phyloP scores from a whole-genome alignment of 2,113 vertebrate species.

The Poeciliopsis prolifica region DNA sequence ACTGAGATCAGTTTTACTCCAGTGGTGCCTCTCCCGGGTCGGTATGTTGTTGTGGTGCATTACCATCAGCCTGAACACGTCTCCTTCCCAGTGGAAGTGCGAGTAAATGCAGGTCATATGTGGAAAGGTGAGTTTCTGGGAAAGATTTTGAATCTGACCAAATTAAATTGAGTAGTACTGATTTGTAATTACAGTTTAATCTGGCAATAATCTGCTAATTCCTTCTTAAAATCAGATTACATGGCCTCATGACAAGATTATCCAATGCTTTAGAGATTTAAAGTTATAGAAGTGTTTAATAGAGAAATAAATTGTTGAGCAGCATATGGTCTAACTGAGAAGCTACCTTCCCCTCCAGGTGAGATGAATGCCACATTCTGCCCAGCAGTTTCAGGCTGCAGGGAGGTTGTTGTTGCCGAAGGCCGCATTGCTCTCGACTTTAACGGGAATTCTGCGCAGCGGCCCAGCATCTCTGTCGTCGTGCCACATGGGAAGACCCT shows the following conservation, averaged over 20 bases:
- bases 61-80: slow-evolving; percentile 85
- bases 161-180: too few species aligned
- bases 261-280: slow-evolving; percentile 34
- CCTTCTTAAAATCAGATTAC: slow-evolving; percentile 39
- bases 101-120: slow-evolving; percentile 71
- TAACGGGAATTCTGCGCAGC: slow-evolving; percentile 72
- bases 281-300: slow-evolving; percentile 11
- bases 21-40: slow-evolving; percentile 75
- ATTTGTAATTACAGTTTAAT: slow-evolving; percentile 4
- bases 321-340: background rate
- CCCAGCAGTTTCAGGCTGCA: slow-evolving; percentile 87
- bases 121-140: slow-evolving; percentile 84
- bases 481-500: slow-evolving; percentile 84
- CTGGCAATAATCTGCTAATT: slow-evolving; percentile 6
- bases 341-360: slow-evolving; percentile 71
- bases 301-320: background rate
- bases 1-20: slow-evolving; percentile 83
- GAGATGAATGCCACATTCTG: slow-evolving; percentile 87
- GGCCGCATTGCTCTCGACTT: slow-evolving; percentile 83
- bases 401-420: slow-evolving; percentile 80
- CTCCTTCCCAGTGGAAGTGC: slow-evolving; percentile 81
- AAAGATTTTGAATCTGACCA: background rate
- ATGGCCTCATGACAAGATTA: slow-evolving; percentile 32
- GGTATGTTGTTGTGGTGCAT: slow-evolving; percentile 84
- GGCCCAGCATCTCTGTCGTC: slow-evolving; percentile 80